phyloP scores from a whole-genome alignment of 2,113 vertebrate species.

The Myotis yumanensis region DNA sequence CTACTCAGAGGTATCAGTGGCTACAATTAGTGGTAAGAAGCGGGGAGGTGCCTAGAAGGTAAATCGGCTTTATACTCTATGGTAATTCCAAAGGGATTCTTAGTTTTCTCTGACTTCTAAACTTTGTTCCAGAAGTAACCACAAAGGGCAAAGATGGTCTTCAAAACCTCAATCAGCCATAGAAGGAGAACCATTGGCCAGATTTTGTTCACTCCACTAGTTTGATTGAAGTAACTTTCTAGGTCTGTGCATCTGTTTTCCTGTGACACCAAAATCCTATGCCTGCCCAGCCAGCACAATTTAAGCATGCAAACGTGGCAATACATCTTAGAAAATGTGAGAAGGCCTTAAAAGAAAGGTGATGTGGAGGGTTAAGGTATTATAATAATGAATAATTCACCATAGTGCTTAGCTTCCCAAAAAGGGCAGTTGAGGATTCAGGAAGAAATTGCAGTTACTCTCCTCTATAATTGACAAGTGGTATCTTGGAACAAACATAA shows the following conservation, averaged over 20 bases:
- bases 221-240: background rate
- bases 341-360: constrained; percentile 30
- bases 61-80: background rate
- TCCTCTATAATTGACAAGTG: constrained; percentile 40
- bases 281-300: background rate
- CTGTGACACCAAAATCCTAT: background rate
- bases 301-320: background rate
- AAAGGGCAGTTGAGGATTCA: constrained; percentile 46
- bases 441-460: constrained; percentile 38
- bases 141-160: background rate
- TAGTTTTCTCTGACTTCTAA: background rate
- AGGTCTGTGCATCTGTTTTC: background rate
- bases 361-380: constrained; percentile 9
- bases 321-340: constrained; percentile 36
- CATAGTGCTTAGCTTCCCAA: constrained; percentile 41
- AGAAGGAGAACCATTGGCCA: background rate
- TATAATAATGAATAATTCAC: constrained; percentile 66
- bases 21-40: background rate
- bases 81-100: background rate
- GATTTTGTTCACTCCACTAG: background rate
- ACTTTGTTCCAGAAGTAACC: background rate
- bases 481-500: constrained; percentile 39
- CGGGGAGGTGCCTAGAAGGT: background rate
- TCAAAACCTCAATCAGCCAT: background rate
- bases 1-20: background rate